phyloP scores from a whole-genome alignment of 2,797 vertebrate genomes.

The Crotalus adamanteus region DNA sequence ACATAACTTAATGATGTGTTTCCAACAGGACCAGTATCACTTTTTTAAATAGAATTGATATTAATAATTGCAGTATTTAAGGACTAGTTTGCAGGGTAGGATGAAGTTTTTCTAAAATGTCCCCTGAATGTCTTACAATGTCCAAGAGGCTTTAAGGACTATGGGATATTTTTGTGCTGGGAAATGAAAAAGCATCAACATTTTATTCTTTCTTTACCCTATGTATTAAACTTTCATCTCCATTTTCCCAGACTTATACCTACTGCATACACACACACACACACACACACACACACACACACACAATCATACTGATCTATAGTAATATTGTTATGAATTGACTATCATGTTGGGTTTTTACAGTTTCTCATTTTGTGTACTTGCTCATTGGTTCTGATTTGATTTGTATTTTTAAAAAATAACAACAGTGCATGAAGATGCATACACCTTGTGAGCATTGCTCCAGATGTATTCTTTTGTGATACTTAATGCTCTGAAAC shows the following conservation, averaged over 20 bases:
- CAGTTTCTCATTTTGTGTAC: not conserved
- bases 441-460: not conserved
- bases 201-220: not conserved
- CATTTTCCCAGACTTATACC: not conserved
- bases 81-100: not conserved
- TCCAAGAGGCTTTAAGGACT: not conserved
- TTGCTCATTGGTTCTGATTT: not conserved
- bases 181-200: not conserved
- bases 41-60: not conserved
- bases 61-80: not conserved
- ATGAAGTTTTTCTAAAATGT: not conserved
- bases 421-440: not conserved
- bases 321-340: not conserved
- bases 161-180: not conserved
- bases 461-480: not conserved
- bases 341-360: too few species aligned
- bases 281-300: not conserved
- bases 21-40: not conserved
- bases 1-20: not conserved
- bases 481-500: not conserved
- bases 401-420: not conserved
- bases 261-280: not conserved
- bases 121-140: not conserved
- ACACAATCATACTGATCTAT: not conserved
- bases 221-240: not conserved